Base-by-base conservation (phyloP, 2,113 vertebrate genomes). In the Pristiophorus japonicus region DNA sequence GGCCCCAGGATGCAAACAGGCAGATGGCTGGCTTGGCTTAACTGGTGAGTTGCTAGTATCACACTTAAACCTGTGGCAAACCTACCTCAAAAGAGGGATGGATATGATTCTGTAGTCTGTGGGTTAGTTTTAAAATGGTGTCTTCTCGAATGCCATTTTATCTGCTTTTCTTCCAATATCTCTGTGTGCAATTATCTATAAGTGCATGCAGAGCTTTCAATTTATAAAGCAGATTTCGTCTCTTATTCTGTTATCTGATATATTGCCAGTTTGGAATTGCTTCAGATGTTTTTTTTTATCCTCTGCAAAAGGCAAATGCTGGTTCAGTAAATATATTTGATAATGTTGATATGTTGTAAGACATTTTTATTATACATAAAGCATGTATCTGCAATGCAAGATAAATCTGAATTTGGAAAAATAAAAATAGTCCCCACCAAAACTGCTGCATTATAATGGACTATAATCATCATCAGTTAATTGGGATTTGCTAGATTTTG, bases 11-110 rank as follows among this genome's bases (percentile, higher is more conserved):
- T 96, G 96, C 81, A 62, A 95, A 96, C 63, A 78, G 96, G 96
- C 97, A 97, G 97, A 97, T 97, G 98, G 96, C 96, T 96, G 96
- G 96, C 96, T 96, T 51, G 97, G 96, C 96, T 96, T 73, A 95
- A 96, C 96, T 70, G 97, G 97, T 96, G 97, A 98, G 97, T 97
- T 47, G 67, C 96, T 30, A 96, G 87, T 59, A 59, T 55, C 87
- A 0, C 51, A 59, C 87, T 55, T 90, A 90, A 90, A 90, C 51
- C 87, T 90, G 87, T 90, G 27, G 51, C 30, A 90, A 90, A 90
- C 27, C 87, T 90, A 14, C 47, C 20, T 94, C n/a, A 1, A 67
- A 42, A 93, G 63, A 88, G 59, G 38, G 62, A 18, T 94, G 91
- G 62, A 27, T 94, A 16, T 94, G 91, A 94, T 34, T 94, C 42